Base-by-base conservation (phyloP, 1,140 invertebrate genomes). In the Apis florea region DNA sequence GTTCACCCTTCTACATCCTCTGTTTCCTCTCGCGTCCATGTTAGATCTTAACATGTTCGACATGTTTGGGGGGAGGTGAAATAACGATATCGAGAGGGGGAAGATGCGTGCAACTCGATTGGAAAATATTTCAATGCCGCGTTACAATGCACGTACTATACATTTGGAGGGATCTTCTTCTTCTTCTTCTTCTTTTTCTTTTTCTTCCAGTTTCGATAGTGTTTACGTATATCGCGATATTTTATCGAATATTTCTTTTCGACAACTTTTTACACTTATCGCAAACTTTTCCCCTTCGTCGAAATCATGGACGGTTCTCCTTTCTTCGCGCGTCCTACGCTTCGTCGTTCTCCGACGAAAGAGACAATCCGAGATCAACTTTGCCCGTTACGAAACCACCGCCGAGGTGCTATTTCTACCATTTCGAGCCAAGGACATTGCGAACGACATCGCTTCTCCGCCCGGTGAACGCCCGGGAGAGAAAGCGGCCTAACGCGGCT, bases 351-450 rank as follows among this genome's bases (percentile, higher is more conserved):
- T 2, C 24, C 21, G 17, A 17, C 11, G n/a, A 78, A 78, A 79
- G 51, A 54, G 58, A 59, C 51, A 73, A 69, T 64, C 61, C n/a
- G 31, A 54, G 54, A 66, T 66, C 66, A 80, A 80, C 70, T 80
- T 80, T 56, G n/a, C 3, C 71, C 78, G 66, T 80, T 80, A 80
- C 61, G 78, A 10, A n/a, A 21, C 49, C 24, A 13, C 24, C 47
- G 51, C n/a, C 12, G 1, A 51, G 61, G n/a, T n/a, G n/a, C 51
- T 53, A 74, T 66, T 80, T 51, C 70, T 21, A 51, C 78, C 59
- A 31, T 74, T 70, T n/a, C 61, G 24, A n/a, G 19, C 49, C 9
- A 19, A 80, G 58, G 24, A 63, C 51, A 74, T 80, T 54, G 13
- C 59, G 15, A 80, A 74, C 70, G 53, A 51, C 78, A 5, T n/a